Percentiles rank a stretch among this genome's conserved stretches.
Conservation (phyloP, 1,140 invertebrate genomes). For the Pseudachorutes palmiensis region DNA sequence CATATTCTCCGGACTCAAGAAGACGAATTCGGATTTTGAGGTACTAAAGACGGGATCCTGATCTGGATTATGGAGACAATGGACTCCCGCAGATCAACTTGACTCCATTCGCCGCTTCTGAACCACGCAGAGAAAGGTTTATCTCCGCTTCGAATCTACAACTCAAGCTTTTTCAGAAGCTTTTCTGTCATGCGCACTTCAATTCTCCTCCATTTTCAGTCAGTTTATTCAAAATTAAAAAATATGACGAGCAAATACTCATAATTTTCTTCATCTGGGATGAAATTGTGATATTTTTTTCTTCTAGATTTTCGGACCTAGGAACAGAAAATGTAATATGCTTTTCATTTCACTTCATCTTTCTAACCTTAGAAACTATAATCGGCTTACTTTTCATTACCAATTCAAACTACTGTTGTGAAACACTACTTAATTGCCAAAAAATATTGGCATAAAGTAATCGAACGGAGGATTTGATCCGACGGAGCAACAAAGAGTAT, state of each 20-base stretch:
- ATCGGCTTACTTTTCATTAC: too few species aligned
- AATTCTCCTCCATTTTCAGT: not conserved
- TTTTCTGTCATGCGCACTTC: not conserved
- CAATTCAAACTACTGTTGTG: too few species aligned
- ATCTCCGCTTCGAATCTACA: not conserved
- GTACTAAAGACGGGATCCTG: too few species aligned
- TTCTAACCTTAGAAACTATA: too few species aligned
- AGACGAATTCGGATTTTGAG: too few species aligned
- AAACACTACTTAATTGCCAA: too few species aligned
- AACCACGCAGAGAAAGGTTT: not conserved
- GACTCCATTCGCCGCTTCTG: not conserved
- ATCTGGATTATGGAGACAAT: slow-evolving; percentile 13
- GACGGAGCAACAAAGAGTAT: too few species aligned
- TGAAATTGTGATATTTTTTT: not conserved
- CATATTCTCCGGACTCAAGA: not conserved
- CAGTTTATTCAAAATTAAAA: not conserved
- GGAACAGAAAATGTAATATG: too few species aligned
- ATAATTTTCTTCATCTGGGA: not conserved
- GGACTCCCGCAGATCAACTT: not conserved
- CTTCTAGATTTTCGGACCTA: not conserved
- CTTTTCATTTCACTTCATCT: too few species aligned
- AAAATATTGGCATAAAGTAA: too few species aligned
- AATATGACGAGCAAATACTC: not conserved
- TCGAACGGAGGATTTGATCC: too few species aligned
- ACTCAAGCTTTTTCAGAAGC: not conserved